Evolutionary conservation across 2,888 invertebrate species (phyloP).

Genomic region (Cyrtodaria siliqua): DNA sequence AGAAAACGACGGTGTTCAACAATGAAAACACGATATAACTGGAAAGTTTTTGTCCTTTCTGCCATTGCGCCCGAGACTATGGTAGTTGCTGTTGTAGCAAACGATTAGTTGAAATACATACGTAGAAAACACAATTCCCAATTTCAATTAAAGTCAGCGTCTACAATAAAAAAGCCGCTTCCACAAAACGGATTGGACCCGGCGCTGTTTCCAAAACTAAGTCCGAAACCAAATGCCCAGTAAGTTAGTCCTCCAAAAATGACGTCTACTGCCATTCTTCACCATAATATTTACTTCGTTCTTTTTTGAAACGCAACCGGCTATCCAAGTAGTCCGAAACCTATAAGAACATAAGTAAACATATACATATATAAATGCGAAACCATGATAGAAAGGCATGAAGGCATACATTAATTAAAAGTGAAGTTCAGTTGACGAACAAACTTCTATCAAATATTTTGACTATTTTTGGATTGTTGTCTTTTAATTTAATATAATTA

Average conservation of each 20-base stretch:
- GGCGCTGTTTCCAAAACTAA: conserved; percentile 90
- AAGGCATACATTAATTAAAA: too few relatives aligned
- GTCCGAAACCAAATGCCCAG: conserved; percentile 97
- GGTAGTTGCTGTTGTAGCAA: conserved; percentile 83
- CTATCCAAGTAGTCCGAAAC: conserved; percentile 97
- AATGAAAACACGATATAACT: conserved; percentile 83
- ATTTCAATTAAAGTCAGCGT: conserved; percentile 85
- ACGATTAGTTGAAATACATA: conserved; percentile 83
- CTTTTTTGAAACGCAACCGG: conserved; percentile 92
- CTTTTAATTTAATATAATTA: too few relatives aligned
- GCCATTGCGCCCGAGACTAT: conserved; percentile 85
- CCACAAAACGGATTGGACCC: conserved; percentile 93
- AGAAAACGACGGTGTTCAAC: conserved; percentile 82
- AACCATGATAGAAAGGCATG: too few relatives aligned
- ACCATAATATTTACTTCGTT: conserved; percentile 96
- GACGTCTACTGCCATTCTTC: conserved; percentile 80
- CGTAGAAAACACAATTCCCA: conserved; percentile 76
- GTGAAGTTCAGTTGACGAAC: too few relatives aligned
- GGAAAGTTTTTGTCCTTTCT: conserved; percentile 81
- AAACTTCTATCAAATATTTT: too few relatives aligned
- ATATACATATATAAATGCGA: too few relatives aligned
- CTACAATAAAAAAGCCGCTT: conserved; percentile 92
- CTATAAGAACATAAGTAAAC: too few relatives aligned
- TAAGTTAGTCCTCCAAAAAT: conserved; percentile 78
- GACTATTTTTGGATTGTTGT: too few relatives aligned